Conservation (phyloP, 2,797 vertebrate species). For the Anisognathus igniventris region DNA sequence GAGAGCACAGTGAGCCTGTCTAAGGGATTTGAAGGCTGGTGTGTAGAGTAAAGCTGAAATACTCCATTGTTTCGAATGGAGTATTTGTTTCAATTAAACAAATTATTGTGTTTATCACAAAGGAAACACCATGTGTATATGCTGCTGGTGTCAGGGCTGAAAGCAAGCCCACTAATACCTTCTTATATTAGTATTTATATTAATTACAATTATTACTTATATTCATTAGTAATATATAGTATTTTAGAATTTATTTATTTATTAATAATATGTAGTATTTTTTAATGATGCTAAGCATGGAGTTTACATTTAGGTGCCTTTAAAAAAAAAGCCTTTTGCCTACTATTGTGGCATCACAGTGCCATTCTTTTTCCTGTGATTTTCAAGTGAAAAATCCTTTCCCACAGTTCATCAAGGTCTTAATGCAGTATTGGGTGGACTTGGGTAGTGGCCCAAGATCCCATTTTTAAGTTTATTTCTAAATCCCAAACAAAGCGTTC, state of each 20-base stretch:
- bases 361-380: neutral
- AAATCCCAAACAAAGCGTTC: accelerated
- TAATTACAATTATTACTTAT: neutral
- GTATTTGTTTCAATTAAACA: neutral
- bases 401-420: neutral
- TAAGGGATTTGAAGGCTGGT: neutral
- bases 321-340: neutral
- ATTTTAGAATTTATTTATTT: neutral
- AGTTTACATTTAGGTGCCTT: neutral
- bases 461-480: neutral
- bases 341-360: accelerated
- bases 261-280: neutral
- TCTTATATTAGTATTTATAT: neutral
- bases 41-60: neutral
- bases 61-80: neutral
- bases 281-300: neutral
- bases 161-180: neutral
- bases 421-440: neutral
- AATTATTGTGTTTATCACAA: neutral
- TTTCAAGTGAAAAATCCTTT: neutral
- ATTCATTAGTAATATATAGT: neutral
- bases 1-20: neutral
- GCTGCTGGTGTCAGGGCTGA: neutral
- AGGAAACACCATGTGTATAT: neutral
- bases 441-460: neutral